Evolutionary conservation across 2,888 invertebrate genomes (phyloP), one percentile per base, ranked within the genome.

Genomic region (Pimpla rufipes): DNA sequence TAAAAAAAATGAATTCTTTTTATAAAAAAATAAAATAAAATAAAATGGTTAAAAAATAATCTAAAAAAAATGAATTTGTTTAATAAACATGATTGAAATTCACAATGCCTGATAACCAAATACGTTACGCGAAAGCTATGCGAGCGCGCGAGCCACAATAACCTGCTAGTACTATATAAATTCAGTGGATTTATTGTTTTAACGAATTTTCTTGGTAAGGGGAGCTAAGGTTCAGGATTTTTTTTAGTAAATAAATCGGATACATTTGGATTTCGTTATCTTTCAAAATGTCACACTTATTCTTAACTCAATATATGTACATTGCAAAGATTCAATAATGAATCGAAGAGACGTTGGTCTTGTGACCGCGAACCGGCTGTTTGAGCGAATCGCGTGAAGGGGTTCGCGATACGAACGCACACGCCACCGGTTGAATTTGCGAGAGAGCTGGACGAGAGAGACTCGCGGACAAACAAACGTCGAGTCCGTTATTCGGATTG

Each of bases 261-360:
- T 50, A 11, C 29, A n/a, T 18, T 37, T 37, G 0, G 37, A 16
- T 37, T 40, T 47, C 13, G 7, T 59, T 64, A 64, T 42, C 29
- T 21, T 37, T 75, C 40, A 70, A 23, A 47, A 59, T 18, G 64
- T 79, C 37, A 67, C 50, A 67, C 70, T 59, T 50, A 71, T 67
- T 74, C 68, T 75, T 79, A 75, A 75, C 47, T 55, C 67, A 47
- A 74, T 37, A 42, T 83, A 83, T 83, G 62, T 83, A 83, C 83
- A 83, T 73, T 71, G 50, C 35, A 59, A 76, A 47, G 68, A 77
- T 68, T 35, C 66, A 42, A n/a, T 42, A 47, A 66, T 45, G 11
- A 78, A 62, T 52, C 37, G 37, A 6, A 40, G 45, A 35, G 66
- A 57, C 67, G 37, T 75, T 40, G 21, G 74, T 64, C 59, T 21